Evolutionary conservation across 1,140 invertebrate species (phyloP), one percentile per base, ranked within the genome.

Genomic region (Brachionus plicatilis): DNA sequence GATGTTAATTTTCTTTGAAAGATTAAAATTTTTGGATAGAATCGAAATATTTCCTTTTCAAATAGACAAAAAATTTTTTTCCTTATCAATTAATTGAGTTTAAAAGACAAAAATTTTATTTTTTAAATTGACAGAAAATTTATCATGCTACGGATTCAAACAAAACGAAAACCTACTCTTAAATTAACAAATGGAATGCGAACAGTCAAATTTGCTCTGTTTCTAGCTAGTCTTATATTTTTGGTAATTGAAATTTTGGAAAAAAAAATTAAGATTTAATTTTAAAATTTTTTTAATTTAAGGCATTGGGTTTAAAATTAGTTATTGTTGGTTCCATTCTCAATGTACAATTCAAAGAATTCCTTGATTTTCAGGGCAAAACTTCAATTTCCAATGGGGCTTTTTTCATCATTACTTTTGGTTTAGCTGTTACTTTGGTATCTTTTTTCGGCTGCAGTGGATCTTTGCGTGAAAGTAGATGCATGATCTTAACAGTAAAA

Each of bases 381-480:
- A 82, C 79, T 11, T 82, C 79, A 68, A 82, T 82, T 45, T 60
- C 53, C 5, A 8, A 60, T 82, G 79, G 53, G 20, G 79, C 79
- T 47, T 65, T 82, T n/a, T 82, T 82, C 11, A 60, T 82, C n/a
- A 82, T 82, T 0, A 82, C 14, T n/a, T 68, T 82, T 20, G 79
- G 79, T 6, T 12, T 29, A 45, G 53, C 24, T 17, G 65, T 82
- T 12, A 65, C 79, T 37, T 9, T 82, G 11, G 33, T 82, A 20
- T 82, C 79, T 20, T 82, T 82, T 82, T 82, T 82, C 45, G 79
- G 79, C 1, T 82, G 79, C 17, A 82, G 37, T 45, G 79, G 79
- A 14, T 82, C 79, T 4, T 2, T 82, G 24, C 33, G 53, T 20
- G 79, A 82, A 47, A 82, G 79, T 24, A 60, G 79, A 60, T 82